Evolutionary conservation across 2,888 invertebrate genomes (phyloP), one percentile per base, ranked within the genome.

Genomic region (Sphaerophoria rueppellii): DNA sequence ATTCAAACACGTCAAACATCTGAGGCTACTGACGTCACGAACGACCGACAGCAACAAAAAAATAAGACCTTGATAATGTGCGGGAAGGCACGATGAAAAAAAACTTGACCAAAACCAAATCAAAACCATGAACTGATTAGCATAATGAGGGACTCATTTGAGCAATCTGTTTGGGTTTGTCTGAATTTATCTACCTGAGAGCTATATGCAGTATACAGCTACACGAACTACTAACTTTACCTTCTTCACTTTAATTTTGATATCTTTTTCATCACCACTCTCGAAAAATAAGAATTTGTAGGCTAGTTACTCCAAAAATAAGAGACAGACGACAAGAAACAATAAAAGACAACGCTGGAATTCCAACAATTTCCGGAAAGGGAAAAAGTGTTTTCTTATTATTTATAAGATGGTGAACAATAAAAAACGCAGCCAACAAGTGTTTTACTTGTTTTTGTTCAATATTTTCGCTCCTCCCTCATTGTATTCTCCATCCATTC

Each of bases 361-460:
- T 85, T 72, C 69, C 76, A 85, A 74, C 77, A 85, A 85, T 85
- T 85, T 85, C 85, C 85, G 85, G 81, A 67, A 54, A 67, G 85
- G 81, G 24, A 67, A 67, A 57, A 37, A 67, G 54, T 67, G 67
- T 54, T 46, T 58, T 46, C 50, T 24, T 40, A 54, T 54, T 14
- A 14, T n/a, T 9, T 24, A 61, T 54, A 70, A 78, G 57, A 43
- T 61, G 74, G 73, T 75, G 79, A 80, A 83, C 57, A 46, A 71
- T 57, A 67, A 75, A 35, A 75, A 5, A 70, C 85, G 37, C 76
- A 50, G 63, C 76, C 85, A 85, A 85, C 85, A 85, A 85, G 85
- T 85, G 85, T 85, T 73, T 80, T 81, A 67, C 72, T 67, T 73
- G 24, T 24, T 24, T 24, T 24, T 24, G 24, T 82, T 54, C 37